A percentile compares a stretch with the other conserved stretches of the same genome.
phyloP scores from a whole-genome alignment of 2,113 vertebrate species.

The Oncorhynchus masou region DNA sequence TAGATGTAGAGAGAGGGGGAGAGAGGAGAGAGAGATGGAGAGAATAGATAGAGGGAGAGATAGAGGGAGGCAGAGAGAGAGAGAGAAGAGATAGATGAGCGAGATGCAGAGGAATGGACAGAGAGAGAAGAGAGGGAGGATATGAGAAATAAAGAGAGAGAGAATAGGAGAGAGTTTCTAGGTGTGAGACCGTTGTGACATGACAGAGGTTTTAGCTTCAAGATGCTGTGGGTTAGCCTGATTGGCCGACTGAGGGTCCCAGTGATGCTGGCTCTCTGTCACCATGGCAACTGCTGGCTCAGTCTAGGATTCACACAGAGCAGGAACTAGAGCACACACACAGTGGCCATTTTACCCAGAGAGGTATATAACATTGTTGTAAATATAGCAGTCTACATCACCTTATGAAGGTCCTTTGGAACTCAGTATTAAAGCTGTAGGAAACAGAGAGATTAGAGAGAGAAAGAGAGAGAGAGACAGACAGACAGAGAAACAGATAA shows the following conservation, averaged over 20 bases:
- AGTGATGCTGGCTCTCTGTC: slow-evolving; percentile 49
- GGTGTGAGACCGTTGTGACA: too few species aligned
- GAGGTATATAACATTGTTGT: slow-evolving; percentile 44
- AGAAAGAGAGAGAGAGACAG: slow-evolving; percentile 34
- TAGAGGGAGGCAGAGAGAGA: too few species aligned
- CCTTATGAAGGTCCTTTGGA: slow-evolving; percentile 33
- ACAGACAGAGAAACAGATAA: too few species aligned
- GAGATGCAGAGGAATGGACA: not conserved
- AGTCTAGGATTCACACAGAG: not conserved
- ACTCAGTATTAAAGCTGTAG: slow-evolving; percentile 44
- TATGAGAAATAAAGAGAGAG: not conserved
- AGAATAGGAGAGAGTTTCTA: too few species aligned
- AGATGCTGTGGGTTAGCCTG: slow-evolving; percentile 31
- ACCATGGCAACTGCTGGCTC: slow-evolving; percentile 1
- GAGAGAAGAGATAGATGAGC: too few species aligned
- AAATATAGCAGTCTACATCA: slow-evolving; percentile 21
- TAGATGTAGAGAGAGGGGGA: too few species aligned
- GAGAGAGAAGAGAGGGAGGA: not conserved
- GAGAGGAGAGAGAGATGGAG: too few species aligned
- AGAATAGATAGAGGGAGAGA: too few species aligned
- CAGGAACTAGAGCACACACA: slow-evolving; percentile 26
- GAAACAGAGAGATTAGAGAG: slow-evolving; percentile 34
- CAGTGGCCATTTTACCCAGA: slow-evolving; percentile 23
- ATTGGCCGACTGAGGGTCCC: slow-evolving; percentile 42
- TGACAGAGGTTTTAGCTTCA: slow-evolving; percentile 9